Percentiles rank a stretch among this genome's conserved stretches.
Evolutionary conservation across 2,113 vertebrate genomes (phyloP).

Genomic region (Himantopus leucocephalus): DNA sequence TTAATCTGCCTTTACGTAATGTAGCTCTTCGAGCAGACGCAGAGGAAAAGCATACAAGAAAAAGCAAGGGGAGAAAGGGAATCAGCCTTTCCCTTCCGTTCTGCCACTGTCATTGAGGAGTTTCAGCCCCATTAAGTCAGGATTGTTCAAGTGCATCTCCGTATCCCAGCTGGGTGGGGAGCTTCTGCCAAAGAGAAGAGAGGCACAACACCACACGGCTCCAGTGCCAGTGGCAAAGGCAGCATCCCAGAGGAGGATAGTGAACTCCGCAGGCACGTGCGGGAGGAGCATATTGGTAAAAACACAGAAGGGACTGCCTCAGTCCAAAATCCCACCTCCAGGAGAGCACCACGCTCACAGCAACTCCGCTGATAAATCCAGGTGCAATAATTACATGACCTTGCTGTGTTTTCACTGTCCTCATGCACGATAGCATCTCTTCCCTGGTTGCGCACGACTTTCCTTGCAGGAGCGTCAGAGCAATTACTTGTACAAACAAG

Average conservation of each 20-base stretch:
- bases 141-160: background rate
- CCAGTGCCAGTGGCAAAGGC: background rate
- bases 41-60: background rate
- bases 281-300: background rate
- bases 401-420: accelerated
- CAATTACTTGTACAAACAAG: background rate
- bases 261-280: background rate
- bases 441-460: background rate
- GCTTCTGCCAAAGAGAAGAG: background rate
- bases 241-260: background rate
- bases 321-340: background rate
- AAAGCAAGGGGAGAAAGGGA: background rate
- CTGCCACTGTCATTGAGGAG: background rate
- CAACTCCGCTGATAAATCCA: background rate
- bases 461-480: background rate
- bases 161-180: background rate
- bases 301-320: background rate
- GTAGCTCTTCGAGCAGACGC: background rate
- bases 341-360: accelerated
- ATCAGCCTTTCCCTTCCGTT: background rate
- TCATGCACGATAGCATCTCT: accelerated
- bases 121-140: background rate
- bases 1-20: background rate
- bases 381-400: background rate
- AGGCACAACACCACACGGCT: background rate